phyloP scores from a whole-genome alignment of 2,113 vertebrate species.

The Brachyhypopomus occidentalis region DNA sequence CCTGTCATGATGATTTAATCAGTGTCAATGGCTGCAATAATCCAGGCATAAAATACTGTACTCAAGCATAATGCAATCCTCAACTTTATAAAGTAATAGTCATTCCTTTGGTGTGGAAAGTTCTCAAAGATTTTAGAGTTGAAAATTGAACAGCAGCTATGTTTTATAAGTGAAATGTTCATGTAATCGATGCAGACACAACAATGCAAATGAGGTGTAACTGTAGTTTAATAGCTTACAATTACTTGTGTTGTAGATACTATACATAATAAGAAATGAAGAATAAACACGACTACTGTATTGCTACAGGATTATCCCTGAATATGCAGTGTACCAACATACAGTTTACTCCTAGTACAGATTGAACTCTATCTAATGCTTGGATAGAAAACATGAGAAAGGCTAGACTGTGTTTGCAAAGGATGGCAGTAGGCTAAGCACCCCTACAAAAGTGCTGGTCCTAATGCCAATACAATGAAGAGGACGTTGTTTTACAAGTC shows the following conservation, averaged over 20 bases:
- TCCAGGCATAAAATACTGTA: neutral
- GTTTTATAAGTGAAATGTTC: neutral
- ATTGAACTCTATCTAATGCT: too few relatives aligned
- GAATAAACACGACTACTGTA: neutral
- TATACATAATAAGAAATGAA: neutral
- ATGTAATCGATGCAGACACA: neutral
- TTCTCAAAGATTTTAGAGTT: neutral
- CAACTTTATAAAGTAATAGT: neutral
- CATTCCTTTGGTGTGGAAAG: neutral
- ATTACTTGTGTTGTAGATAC: too few relatives aligned
- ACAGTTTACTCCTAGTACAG: neutral
- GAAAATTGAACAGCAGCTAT: neutral
- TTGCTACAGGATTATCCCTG: neutral
- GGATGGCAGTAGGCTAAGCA: neutral
- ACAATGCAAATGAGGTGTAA: neutral
- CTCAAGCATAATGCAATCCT: neutral
- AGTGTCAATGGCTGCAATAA: neutral
- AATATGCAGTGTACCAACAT: neutral
- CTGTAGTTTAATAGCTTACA: neutral
- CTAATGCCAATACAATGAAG: neutral
- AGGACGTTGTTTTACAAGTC: too few relatives aligned
- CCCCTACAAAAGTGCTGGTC: neutral
- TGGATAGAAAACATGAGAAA: too few relatives aligned
- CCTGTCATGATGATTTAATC: slow-evolving; percentile 2
- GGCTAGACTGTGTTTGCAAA: too few relatives aligned